Evolutionary conservation across 2,888 invertebrate genomes (phyloP), one percentile per base, ranked within the genome.

Genomic region (Barypeithes pellucidus): DNA sequence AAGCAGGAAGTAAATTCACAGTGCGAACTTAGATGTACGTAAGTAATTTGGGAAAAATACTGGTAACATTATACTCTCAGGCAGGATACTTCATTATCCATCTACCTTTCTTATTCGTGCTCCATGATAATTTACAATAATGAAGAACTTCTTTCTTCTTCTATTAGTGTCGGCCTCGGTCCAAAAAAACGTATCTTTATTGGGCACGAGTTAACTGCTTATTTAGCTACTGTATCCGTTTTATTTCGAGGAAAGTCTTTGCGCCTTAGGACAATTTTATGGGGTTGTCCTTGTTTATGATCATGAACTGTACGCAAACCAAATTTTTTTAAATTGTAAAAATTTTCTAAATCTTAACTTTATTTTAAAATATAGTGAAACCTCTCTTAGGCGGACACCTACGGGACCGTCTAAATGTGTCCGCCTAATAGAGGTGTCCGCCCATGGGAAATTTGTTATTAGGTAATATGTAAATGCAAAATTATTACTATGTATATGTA

Each of bases 51-150:
- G n/a, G 43, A 43, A 43, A 43, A 16, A 43, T 43, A 16, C 8
- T 16, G 3, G 43, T 18, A 47, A 47, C 47, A 20, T 47, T 47
- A 47, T 47, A 47, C 20, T 20, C 20, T 20, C 11, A 20, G 47
- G 11, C 47, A 20, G 20, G 18, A 20, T 20, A 20, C 20, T 47
- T 47, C 9, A 47, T 18, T 47, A 47, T n/a, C 47, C 8, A 20
- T 12, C 20, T 20, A 47, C 47, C 47, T 47, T 20, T n/a, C 20
- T 47, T 47, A 11, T 18, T 16, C 20, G 11, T 8, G 12, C n/a
- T 18, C 47, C 11, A 47, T 20, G 9, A 47, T 47, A 20, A 47
- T 47, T 47, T 47, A 47, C 47, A 20, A 47, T 47, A 47, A 47
- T 47, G 47, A 20, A 20, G 11, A 20, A 9, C 47, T 47, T 47